Base-by-base conservation (phyloP, 1,140 invertebrate species). In the Philaenus spumarius region DNA sequence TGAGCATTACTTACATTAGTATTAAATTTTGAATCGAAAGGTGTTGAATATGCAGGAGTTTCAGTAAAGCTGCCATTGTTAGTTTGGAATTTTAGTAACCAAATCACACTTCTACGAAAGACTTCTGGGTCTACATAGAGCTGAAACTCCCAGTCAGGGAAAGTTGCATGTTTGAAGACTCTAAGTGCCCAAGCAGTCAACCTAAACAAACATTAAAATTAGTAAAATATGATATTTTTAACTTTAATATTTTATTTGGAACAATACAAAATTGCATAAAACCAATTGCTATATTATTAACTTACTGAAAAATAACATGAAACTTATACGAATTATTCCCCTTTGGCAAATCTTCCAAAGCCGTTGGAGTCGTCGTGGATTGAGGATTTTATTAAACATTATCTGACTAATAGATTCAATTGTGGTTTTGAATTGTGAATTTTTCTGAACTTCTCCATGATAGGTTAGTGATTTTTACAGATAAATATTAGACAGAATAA, bases 81-180 rank as follows among this genome's bases (percentile, higher is more conserved):
- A 26, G 67, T 69, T 63, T 80, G 78, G 54, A 70, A 69, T 19
- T 68, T 61, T 1, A 80, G 46, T 2, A 80, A 52, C 73, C 77
- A 80, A 19, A 64, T 60, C 7, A 73, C 58, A 11, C 68, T 67
- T 34, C 63, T 59, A 1, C 62, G 60, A 42, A 78, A 64, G 24
- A 79, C 71, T 23, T 66, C 48, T 0, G 68, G 64, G 58, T 80
- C 77, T 14, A 79, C 69, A 47, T 71, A 78, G 48, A 77, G 70
- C 19, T 71, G 53, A 62, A 77, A 75, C 64, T 80, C 78, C 78
- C 78, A 80, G 60, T 80, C 78, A 59, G 76, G 74, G 62, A 77
- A 80, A 30, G 72, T 67, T 1, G 72, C 73, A 39, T 74, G 64
- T 19, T 71, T 68, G 24, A 79, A 70, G 9, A 74, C 67, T 43